Evolutionary conservation across 2,797 vertebrate genomes (phyloP).

Genomic region (Hirundo rustica): DNA sequence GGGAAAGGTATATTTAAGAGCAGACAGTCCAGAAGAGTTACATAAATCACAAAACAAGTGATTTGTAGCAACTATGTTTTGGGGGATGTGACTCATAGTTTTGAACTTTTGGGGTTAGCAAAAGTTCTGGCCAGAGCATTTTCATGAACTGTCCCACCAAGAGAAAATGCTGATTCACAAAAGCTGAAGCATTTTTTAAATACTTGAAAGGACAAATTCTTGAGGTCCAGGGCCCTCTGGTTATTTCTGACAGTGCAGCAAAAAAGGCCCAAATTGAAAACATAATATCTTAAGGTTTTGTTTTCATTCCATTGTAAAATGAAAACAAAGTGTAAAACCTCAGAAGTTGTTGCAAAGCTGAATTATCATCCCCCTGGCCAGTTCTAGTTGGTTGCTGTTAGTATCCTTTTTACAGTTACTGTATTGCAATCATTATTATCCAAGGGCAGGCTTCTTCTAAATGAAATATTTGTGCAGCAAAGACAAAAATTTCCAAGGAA

Average conservation of each 20-base stretch:
- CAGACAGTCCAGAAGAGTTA: not conserved
- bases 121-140: not conserved
- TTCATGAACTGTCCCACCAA: constrained; percentile 1
- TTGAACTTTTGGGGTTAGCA: constrained; percentile 36
- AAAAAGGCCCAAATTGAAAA: constrained; percentile 60
- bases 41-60: not conserved
- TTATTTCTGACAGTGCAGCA: constrained; percentile 54
- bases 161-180: constrained; percentile 51
- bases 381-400: constrained; percentile 11
- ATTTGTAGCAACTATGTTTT: not conserved
- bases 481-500: not conserved
- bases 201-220: constrained; percentile 53
- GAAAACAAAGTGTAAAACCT: constrained; percentile 71
- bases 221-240: constrained; percentile 48
- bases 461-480: not conserved
- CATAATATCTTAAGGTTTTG: constrained; percentile 60
- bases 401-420: constrained; percentile 40
- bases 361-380: constrained; percentile 39
- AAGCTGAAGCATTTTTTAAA: constrained; percentile 44
- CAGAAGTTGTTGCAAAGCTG: constrained; percentile 28
- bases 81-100: constrained; percentile 8
- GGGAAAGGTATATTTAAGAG: constrained; percentile 2
- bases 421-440: not conserved
- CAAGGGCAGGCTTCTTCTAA: not conserved
- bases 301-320: constrained; percentile 66